Evolutionary conservation across 2,888 invertebrate species (phyloP), one percentile per base, ranked within the genome.

Genomic region (Brachypalpus laphriformis): DNA sequence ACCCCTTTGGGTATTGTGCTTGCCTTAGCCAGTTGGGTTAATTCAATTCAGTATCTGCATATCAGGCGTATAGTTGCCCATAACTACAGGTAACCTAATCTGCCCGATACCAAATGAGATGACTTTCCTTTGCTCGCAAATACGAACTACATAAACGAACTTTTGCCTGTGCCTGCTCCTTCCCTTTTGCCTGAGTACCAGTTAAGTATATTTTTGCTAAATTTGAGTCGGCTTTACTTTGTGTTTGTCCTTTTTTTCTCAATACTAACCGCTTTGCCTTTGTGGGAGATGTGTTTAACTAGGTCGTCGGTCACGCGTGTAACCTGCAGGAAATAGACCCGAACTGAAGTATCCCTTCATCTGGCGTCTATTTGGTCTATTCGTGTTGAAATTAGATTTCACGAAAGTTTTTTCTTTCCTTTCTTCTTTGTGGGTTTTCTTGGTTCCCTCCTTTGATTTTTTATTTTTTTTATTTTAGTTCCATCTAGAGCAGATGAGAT

Each of bases 301-400:
- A 45, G 47, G 22, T 66, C 40, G 66, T 57, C 66, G 37, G 68
- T 76, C 68, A 76, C 66, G 57, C 76, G 57, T 68, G 18, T 76
- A 66, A 76, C 57, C 49, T 66, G 57, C 66, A 59, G 42, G 22
- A 68, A 28, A 42, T 40, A 51, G 59, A 76, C 61, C 61, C n/a
- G 49, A 75, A 31, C 45, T 7, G 22, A 56, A 16, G 14, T 16
- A 22, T 42, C 20, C 31, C 5, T 16, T 14, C 31, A 3, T 25
- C 18, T 66, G n/a, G n/a, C n/a, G n/a, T n/a, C n/a, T n/a, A n/a
- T n/a, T n/a, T 66, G 49, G 25, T 37, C 22, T 22, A 51, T 31
- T 54, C 54, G 45, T 54, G 42, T 61, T 61, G 72, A 72, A 63
- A 72, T 51, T 51, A 31, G 61, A 45, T 65, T 54, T 61, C 42